Evolutionary conservation across 1,140 invertebrate genomes (phyloP), one percentile per base, ranked within the genome.

Genomic region (Agrypnia vestita): DNA sequence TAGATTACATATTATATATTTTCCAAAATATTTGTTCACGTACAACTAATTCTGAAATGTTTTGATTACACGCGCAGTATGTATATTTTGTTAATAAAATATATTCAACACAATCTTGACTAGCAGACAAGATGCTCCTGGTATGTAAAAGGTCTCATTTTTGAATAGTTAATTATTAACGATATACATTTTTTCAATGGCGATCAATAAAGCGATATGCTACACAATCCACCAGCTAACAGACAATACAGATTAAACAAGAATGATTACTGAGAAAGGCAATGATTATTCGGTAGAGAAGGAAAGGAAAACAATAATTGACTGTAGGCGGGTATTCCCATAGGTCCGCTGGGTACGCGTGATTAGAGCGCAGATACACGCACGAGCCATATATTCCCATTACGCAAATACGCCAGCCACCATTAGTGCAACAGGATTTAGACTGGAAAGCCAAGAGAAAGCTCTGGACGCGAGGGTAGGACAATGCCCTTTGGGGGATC

Each of bases 371-470:
- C 19, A 46, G 11, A 64, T 44, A 75, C 76, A 78, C 67, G 73
- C 76, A 75, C 17, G 12, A 71, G 43, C 72, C 72, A 79, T 79
- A 82, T 82, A 82, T 82, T 72, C 72, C 43, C 80, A 82, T 79
- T 82, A 82, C 62, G 80, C 77, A 82, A 79, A 82, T 82, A 82
- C 80, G 72, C 17, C 44, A 56, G 72, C 17, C 44, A 56, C 76
- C 80, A 82, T 82, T 82, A 82, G 72, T 80, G 71, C 78, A 80
- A 46, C 44, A 62, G 73, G 73, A 21, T 62, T 69, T 53, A 43
- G 74, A 13, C 19, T 53, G 53, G 17, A 11, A 35, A 51, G 49
- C n/a, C 13, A 47, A 17, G 67, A 3, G 53, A 7, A 55, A 15
- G 10, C 11, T 11, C 9, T 64, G 69, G 47, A 71, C 53, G 17